Conservation (phyloP, 2,113 vertebrate species). For the Etheostoma spectabile region DNA sequence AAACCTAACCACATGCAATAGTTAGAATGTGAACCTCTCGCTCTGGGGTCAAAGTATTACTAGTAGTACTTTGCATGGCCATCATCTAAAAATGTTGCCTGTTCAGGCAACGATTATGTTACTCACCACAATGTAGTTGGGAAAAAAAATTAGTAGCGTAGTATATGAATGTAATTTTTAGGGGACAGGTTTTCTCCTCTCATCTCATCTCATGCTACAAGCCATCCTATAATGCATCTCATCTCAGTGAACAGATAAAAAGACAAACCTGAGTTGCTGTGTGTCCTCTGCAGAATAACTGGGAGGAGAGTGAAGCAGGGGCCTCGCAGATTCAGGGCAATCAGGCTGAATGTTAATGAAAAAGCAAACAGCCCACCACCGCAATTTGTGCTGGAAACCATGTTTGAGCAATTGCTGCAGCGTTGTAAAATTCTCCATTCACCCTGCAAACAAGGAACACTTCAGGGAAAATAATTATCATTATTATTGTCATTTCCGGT, state of each 20-base stretch:
- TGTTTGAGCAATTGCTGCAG: conserved; percentile 60
- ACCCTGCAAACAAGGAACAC: conserved; percentile 62
- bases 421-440: conserved; percentile 17
- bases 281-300: conserved; percentile 35
- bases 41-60: not conserved
- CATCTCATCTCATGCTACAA: not conserved
- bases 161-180: not conserved
- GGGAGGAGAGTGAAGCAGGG: conserved; percentile 40
- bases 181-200: not conserved
- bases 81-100: not conserved
- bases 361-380: conserved; percentile 69
- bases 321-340: conserved; percentile 51
- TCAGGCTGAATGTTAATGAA: conserved; percentile 74
- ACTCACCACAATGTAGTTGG: not conserved
- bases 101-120: not conserved
- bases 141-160: not conserved
- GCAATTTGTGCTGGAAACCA: conserved; percentile 69
- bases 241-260: conserved; percentile 44
- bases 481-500: conserved; percentile 55
- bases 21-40: not conserved
- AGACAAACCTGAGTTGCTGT: conserved; percentile 35
- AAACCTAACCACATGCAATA: not conserved
- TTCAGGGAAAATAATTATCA: conserved; percentile 66
- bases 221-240: conserved; percentile 9
- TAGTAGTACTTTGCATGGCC: not conserved